These are phyloP conservation scores for Pterophyllum scalare DNA, from an alignment of 2,113 vertebrate genomes.

Conservation along the genomic window DNA sequence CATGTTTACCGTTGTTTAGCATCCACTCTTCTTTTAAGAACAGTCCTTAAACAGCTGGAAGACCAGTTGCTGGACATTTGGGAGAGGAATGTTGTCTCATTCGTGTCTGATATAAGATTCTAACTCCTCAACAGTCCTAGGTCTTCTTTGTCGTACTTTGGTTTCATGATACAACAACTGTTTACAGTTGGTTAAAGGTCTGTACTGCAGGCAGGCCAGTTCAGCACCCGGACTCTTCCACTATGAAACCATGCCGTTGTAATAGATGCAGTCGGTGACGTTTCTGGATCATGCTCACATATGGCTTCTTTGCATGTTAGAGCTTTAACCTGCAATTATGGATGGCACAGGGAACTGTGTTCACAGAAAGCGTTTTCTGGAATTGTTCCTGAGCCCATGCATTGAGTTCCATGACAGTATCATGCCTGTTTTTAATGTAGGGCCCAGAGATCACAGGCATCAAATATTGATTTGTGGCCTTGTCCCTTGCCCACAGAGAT, in stretches of 20 bases:
- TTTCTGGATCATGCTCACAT: background rate
- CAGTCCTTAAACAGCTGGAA: background rate
- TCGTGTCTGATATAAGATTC: background rate
- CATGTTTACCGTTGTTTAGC: background rate
- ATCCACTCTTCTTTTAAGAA: background rate
- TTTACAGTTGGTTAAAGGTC: background rate
- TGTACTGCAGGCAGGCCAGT: background rate
- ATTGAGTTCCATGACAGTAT: background rate
- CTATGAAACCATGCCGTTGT: background rate
- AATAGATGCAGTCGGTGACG: background rate
- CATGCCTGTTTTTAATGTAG: background rate
- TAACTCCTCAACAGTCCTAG: background rate
- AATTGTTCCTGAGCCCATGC: too few species aligned
- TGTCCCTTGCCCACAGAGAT: background rate
- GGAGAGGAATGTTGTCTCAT: background rate
- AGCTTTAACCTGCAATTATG: background rate
- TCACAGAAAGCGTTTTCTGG: background rate
- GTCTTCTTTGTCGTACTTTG: background rate
- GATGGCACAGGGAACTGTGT: background rate
- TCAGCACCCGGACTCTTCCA: background rate
- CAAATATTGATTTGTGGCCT: background rate
- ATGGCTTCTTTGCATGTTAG: background rate
- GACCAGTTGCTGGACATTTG: background rate
- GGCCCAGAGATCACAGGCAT: background rate
- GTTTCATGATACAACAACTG: conserved; percentile 1